Evolutionary conservation across 2,888 invertebrate species (phyloP).

Genomic region (Microctonus hyperodae): DNA sequence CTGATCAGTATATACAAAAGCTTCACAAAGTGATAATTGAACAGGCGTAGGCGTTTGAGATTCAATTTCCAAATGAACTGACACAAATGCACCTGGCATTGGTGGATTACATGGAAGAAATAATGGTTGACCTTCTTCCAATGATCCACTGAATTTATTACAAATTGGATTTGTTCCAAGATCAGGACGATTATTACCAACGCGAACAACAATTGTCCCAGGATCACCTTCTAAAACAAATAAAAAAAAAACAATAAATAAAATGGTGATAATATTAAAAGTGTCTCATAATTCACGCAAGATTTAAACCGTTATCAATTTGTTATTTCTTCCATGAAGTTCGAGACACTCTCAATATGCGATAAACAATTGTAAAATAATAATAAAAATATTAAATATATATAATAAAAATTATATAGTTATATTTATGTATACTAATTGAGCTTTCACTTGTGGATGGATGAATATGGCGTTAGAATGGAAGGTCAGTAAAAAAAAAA

Average conservation of each 20-base stretch:
- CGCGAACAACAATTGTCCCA: slow-evolving; percentile 87
- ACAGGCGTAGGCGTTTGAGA: slow-evolving; percentile 72
- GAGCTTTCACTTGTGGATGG: slow-evolving; percentile 39
- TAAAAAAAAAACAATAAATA: slow-evolving; percentile 14
- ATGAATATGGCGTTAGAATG: slow-evolving; percentile 32
- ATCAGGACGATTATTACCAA: slow-evolving; percentile 92
- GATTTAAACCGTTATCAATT: too few relatives aligned
- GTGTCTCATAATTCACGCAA: too few relatives aligned
- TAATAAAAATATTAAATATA: too few relatives aligned
- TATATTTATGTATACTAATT: too few relatives aligned
- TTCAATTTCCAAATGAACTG: slow-evolving; percentile 85
- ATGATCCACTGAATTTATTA: slow-evolving; percentile 84
- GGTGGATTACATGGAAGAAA: slow-evolving; percentile 94
- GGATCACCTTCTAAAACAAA: slow-evolving; percentile 75
- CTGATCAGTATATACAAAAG: slow-evolving; percentile 93
- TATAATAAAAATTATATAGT: too few relatives aligned
- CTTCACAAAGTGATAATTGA: slow-evolving; percentile 89
- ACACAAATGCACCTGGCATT: slow-evolving; percentile 94
- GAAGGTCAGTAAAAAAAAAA: slow-evolving; percentile 18
- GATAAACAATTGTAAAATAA: too few relatives aligned
- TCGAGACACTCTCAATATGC: too few relatives aligned
- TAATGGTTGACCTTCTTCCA: slow-evolving; percentile 89
- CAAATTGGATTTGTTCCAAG: slow-evolving; percentile 91
- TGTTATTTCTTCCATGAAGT: too few relatives aligned
- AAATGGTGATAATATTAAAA: slow-evolving; percentile 16